Evolutionary conservation across 2,113 vertebrate species (phyloP).

Genomic region (Pangasianodon hypophthalmus): DNA sequence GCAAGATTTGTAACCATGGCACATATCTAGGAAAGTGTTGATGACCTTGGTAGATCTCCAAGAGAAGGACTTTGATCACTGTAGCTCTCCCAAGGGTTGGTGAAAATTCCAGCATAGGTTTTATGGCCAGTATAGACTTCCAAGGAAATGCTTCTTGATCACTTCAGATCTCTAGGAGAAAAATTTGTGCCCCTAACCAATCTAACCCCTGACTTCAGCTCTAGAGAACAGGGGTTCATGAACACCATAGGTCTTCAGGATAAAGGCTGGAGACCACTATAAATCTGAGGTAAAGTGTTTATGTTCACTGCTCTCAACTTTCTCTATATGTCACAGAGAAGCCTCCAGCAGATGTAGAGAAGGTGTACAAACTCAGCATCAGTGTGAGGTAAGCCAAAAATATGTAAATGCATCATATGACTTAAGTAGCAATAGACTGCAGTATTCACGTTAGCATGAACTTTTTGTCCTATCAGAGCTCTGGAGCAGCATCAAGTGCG

Average conservation of each 20-base stretch:
- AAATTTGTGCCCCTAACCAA: background rate
- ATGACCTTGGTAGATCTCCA: background rate
- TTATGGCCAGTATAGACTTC: background rate
- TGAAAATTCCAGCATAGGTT: background rate
- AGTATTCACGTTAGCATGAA: background rate
- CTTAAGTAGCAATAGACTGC: too few relatives aligned
- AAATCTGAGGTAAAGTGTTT: background rate
- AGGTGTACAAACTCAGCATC: constrained; percentile 69
- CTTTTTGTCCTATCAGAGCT: constrained; percentile 57
- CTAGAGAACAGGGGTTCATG: background rate
- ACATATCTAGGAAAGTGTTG: background rate
- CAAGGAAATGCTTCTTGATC: background rate
- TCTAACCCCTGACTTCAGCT: background rate
- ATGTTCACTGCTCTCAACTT: background rate
- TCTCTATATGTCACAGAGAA: constrained; percentile 58
- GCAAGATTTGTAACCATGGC: background rate
- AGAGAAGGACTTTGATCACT: background rate
- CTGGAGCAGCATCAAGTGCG: constrained; percentile 67
- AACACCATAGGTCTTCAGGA: background rate
- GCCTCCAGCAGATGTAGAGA: constrained; percentile 64
- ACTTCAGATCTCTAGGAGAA: background rate
- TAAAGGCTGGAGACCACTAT: background rate
- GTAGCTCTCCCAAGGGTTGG: background rate
- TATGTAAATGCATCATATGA: background rate
- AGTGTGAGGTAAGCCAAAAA: constrained; percentile 64